Conservation (phyloP, 2,113 vertebrate genomes). For the Anoplopoma fimbria region DNA sequence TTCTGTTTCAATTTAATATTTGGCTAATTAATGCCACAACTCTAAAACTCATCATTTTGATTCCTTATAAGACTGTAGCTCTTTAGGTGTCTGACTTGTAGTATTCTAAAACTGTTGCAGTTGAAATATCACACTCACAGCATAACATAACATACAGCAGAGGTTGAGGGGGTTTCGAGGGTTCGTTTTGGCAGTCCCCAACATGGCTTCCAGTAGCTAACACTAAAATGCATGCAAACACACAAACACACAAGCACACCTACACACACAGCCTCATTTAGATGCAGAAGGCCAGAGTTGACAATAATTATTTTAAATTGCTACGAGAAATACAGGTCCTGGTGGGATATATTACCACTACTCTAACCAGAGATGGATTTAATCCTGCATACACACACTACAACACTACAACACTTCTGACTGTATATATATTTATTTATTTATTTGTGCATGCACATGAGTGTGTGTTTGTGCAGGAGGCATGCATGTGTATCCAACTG, state of each 20-base stretch:
- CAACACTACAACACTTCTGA: constrained; percentile 33
- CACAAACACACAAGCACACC: constrained; percentile 5
- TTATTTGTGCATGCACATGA: background rate
- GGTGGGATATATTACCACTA: constrained; percentile 96
- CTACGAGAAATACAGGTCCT: constrained; percentile 93
- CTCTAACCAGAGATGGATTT: constrained; percentile 93
- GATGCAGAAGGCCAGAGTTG: constrained; percentile 82
- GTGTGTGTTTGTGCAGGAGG: background rate
- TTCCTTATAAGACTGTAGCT: background rate
- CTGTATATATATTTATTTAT: constrained; percentile 46
- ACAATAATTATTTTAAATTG: constrained; percentile 99
- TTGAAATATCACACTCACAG: constrained; percentile 11
- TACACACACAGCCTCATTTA: constrained; percentile 1
- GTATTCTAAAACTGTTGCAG: constrained; percentile 6
- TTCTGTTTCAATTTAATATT: constrained; percentile 50
- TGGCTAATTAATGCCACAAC: constrained; percentile 19
- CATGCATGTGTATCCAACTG: background rate
- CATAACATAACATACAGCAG: constrained; percentile 19
- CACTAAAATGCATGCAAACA: constrained; percentile 29
- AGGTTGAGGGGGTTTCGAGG: constrained; percentile 30
- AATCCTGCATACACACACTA: constrained; percentile 81
- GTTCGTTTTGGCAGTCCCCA: constrained; percentile 29
- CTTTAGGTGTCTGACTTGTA: constrained; percentile 8
- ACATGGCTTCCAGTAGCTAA: constrained; percentile 42
- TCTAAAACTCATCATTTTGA: background rate